phyloP scores from a whole-genome alignment of 2,113 vertebrate species.

The Tupaia chinensis region DNA sequence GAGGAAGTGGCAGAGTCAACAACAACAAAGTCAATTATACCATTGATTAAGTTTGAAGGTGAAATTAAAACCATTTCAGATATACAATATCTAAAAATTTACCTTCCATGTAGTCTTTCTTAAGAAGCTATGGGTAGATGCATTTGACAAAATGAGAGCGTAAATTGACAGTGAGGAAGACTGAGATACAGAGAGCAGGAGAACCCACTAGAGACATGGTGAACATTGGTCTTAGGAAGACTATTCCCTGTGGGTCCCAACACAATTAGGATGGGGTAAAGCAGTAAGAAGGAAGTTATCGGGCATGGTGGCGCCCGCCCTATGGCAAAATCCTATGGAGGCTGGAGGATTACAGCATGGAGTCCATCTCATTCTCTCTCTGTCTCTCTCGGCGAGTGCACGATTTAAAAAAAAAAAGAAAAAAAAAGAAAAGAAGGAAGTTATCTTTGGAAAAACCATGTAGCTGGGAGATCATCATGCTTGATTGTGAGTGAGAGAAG shows the following conservation, averaged over 20 bases:
- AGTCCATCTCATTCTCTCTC: too few relatives aligned
- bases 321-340: too few relatives aligned
- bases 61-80: background rate
- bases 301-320: too few relatives aligned
- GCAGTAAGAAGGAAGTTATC: background rate
- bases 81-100: background rate
- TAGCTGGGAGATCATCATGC: background rate
- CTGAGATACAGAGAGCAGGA: background rate
- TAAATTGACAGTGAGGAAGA: background rate
- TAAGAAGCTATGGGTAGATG: background rate
- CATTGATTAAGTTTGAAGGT: background rate
- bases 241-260: background rate
- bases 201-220: background rate
- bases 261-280: background rate
- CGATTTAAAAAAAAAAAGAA: too few relatives aligned
- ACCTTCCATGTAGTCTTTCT: background rate
- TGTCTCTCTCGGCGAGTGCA: too few relatives aligned
- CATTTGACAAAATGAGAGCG: background rate
- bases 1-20: background rate
- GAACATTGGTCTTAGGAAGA: background rate
- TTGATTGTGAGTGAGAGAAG: background rate
- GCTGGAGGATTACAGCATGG: too few relatives aligned
- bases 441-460: background rate
- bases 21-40: background rate
- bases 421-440: background rate